Percentiles rank a stretch among this genome's conserved stretches.
phyloP scores from a whole-genome alignment of 2,888 invertebrate species.

The Drosophila ustulata region DNA sequence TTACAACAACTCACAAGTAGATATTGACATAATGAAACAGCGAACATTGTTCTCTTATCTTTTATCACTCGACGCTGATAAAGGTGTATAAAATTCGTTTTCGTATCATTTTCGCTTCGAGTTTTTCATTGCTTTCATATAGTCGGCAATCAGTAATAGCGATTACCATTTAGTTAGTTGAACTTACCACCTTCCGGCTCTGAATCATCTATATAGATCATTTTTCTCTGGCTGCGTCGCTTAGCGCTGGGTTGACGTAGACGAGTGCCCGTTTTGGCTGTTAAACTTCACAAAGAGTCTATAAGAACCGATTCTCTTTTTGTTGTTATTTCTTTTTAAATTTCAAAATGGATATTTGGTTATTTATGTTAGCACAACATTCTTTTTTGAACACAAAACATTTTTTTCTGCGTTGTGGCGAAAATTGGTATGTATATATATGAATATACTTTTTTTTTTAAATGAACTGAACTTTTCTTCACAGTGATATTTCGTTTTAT shows the following conservation, averaged over 20 bases:
- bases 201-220: slow-evolving; percentile 96
- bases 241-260: slow-evolving; percentile 70
- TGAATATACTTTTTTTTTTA: slow-evolving; percentile 20
- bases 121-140: slow-evolving; percentile 7
- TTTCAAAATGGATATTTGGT: slow-evolving; percentile 30
- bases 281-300: slow-evolving; percentile 11
- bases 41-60: slow-evolving; percentile 3
- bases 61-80: slow-evolving; percentile 51
- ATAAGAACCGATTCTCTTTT: slow-evolving; percentile 17
- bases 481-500: slow-evolving; percentile 36
- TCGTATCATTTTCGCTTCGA: slow-evolving; percentile 10
- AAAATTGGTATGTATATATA: slow-evolving; percentile 27
- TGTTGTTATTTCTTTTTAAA: slow-evolving; percentile 9
- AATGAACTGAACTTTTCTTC: slow-evolving; percentile 63
- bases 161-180: slow-evolving; percentile 8
- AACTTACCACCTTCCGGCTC: slow-evolving; percentile 95
- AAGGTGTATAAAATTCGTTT: slow-evolving; percentile 23
- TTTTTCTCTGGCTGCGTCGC: slow-evolving; percentile 81
- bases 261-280: slow-evolving; percentile 74
- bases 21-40: slow-evolving; percentile 19
- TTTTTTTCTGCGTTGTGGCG: slow-evolving; percentile 54
- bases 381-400: slow-evolving; percentile 53
- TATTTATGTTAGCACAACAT: slow-evolving; percentile 41
- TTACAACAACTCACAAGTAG: slow-evolving; percentile 1
- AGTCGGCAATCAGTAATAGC: slow-evolving; percentile 3